A percentile compares a stretch with the other conserved stretches of the same genome.
Conservation (phyloP, 2,113 vertebrate species). For the Gallinago media region DNA sequence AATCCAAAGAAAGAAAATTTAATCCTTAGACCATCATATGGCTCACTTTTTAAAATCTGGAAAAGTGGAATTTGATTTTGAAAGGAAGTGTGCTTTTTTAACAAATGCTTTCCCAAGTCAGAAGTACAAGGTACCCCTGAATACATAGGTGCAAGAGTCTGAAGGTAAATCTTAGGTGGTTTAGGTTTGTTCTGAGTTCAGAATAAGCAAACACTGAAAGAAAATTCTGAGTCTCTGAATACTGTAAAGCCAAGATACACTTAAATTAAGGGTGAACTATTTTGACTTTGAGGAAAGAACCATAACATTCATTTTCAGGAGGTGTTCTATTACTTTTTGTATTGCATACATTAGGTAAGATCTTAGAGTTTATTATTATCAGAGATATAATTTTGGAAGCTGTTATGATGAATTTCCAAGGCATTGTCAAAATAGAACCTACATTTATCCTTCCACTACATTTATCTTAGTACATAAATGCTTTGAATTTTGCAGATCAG, state of each 20-base stretch:
- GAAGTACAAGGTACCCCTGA: too few relatives aligned
- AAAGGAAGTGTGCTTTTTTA: neutral
- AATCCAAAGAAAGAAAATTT: neutral
- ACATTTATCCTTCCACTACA: neutral
- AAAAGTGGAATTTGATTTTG: neutral
- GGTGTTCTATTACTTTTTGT: neutral
- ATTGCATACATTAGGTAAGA: neutral
- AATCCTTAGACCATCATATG: neutral
- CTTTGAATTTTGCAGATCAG: neutral
- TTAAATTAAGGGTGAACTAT: neutral
- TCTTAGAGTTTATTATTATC: too few relatives aligned
- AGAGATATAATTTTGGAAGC: neutral
- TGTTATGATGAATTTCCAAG: neutral
- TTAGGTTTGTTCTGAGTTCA: too few relatives aligned
- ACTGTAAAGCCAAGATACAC: neutral
- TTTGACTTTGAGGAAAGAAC: neutral
- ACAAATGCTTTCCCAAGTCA: too few relatives aligned
- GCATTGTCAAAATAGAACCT: neutral
- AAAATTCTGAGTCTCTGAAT: neutral
- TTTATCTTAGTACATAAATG: neutral
- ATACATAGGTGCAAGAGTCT: too few relatives aligned
- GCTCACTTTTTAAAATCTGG: neutral
- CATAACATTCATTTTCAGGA: neutral
- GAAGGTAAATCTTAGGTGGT: too few relatives aligned
- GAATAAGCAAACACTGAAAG: neutral